phyloP scores from a whole-genome alignment of 2,888 invertebrate species.

The Stenolophus ochropezus region DNA sequence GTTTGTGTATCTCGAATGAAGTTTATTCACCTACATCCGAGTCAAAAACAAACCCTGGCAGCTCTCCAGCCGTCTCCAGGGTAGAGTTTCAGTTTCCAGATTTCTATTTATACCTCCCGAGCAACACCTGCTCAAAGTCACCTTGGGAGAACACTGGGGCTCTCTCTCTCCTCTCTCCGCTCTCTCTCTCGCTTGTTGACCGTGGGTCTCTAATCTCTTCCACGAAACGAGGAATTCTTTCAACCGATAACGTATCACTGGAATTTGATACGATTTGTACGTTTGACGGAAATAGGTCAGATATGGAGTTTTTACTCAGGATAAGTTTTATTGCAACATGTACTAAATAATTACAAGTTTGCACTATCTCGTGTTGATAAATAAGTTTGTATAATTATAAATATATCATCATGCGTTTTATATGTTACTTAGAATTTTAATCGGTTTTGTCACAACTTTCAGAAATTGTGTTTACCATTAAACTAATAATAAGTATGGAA shows the following conservation, averaged over 20 bases:
- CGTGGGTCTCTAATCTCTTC: neutral
- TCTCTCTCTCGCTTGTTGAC: neutral
- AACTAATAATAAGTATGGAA: too few species aligned
- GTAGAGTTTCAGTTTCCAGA: neutral
- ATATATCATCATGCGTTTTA: too few species aligned
- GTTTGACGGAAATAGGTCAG: neutral
- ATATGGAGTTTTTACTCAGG: neutral
- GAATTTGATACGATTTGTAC: neutral
- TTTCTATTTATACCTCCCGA: neutral
- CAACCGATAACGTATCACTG: neutral
- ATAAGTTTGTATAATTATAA: too few species aligned
- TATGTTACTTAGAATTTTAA: too few species aligned
- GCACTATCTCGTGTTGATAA: too few species aligned
- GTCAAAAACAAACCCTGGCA: neutral
- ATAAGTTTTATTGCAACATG: neutral
- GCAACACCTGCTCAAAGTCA: neutral
- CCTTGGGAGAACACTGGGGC: neutral
- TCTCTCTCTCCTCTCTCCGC: neutral
- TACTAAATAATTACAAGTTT: neutral
- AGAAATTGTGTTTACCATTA: too few species aligned
- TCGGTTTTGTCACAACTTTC: too few species aligned
- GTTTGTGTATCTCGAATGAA: neutral
- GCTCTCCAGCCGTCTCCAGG: neutral
- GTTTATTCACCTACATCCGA: neutral
- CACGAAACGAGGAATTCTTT: neutral